These are phyloP conservation scores for Empis livida DNA, from an alignment of 2,888 invertebrate species.

Conservation along the genomic window DNA sequence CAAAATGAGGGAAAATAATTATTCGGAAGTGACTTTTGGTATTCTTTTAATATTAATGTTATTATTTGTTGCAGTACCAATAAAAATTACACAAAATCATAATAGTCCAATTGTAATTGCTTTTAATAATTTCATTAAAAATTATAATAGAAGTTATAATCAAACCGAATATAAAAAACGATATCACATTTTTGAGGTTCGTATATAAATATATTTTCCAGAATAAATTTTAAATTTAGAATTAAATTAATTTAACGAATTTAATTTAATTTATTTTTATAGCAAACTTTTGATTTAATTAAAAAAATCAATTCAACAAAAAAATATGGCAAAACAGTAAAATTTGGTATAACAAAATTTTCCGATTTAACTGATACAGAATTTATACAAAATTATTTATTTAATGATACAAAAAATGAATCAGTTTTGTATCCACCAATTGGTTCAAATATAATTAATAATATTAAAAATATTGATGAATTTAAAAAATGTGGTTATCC, in stretches of 20 bases:
- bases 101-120: neutral
- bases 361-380: conserved; percentile 50
- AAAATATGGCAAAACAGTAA: neutral
- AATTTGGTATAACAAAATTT: conserved; percentile 42
- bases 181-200: no score
- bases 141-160: no score
- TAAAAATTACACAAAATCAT: conserved; percentile 2
- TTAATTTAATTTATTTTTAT: no score
- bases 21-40: neutral
- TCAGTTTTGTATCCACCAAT: conserved; percentile 14
- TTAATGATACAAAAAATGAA: conserved; percentile 22
- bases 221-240: no score
- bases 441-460: neutral
- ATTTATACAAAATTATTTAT: conserved; percentile 34
- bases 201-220: no score
- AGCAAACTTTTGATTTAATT: no score
- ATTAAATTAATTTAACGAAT: no score
- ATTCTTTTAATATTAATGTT: conserved; percentile 1
- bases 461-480: neutral
- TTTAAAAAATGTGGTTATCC: conserved; percentile 5
- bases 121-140: no score
- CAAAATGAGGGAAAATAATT: neutral
- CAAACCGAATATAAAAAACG: no score
- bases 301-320: neutral
- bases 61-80: conserved; percentile 10